Evolutionary conservation across 1,140 invertebrate species (phyloP).

Genomic region (Drosophila bocki): DNA sequence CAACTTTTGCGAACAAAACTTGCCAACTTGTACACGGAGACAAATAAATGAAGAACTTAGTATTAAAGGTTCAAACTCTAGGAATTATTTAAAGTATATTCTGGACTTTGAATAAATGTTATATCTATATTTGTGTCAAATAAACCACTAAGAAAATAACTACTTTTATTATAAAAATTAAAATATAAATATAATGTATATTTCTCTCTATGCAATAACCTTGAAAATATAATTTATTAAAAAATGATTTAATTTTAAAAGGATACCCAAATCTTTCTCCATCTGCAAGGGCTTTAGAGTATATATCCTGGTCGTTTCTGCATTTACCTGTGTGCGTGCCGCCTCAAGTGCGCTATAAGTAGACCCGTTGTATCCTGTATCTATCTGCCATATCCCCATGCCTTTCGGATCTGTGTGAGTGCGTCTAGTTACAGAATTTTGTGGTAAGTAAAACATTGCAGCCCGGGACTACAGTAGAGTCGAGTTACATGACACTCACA

Average conservation of each 20-base stretch:
- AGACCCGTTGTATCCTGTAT: slow-evolving; percentile 59
- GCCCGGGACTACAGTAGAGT: slow-evolving; percentile 11
- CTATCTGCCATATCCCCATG: slow-evolving; percentile 33
- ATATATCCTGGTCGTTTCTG: slow-evolving; percentile 18
- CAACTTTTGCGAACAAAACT: slow-evolving; percentile 62
- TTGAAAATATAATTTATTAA: background rate
- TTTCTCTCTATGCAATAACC: background rate
- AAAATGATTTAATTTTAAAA: no score
- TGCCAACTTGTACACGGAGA: slow-evolving; percentile 9
- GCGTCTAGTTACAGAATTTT: slow-evolving; percentile 80
- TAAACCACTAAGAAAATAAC: background rate
- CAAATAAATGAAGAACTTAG: background rate
- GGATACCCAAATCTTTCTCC: no score
- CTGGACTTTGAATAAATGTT: background rate
- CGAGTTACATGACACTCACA: slow-evolving; percentile 48
- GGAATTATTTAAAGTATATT: background rate
- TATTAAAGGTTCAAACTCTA: background rate
- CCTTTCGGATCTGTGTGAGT: background rate
- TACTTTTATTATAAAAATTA: background rate
- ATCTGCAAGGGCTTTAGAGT: background rate
- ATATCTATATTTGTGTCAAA: background rate
- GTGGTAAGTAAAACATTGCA: slow-evolving; percentile 81
- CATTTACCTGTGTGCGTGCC: slow-evolving; percentile 48
- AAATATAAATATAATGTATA: background rate
- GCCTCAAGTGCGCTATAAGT: slow-evolving; percentile 71